Percentiles rank a stretch among this genome's conserved stretches.
These are phyloP conservation scores for Dissostichus mawsoni DNA, from an alignment of 2,113 vertebrate genomes.

Conservation along the genomic window DNA sequence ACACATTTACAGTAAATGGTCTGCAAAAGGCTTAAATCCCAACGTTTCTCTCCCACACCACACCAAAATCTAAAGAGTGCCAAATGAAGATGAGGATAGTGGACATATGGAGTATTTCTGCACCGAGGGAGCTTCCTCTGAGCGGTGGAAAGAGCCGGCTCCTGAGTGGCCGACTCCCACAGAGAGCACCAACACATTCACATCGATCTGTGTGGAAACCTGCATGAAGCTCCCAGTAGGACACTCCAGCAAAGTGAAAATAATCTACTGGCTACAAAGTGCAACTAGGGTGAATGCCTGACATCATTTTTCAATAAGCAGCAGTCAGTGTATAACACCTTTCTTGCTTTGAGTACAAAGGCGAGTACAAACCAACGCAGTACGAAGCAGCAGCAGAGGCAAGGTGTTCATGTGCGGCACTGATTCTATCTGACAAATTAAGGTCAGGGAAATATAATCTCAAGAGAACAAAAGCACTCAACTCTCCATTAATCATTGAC, in stretches of 20 bases:
- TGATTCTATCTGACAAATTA: constrained; percentile 36
- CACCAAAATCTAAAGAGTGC: background rate
- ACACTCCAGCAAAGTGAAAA: constrained; percentile 63
- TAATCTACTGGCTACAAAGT: constrained; percentile 65
- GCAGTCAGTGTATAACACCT: constrained; percentile 46
- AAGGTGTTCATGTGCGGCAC: constrained; percentile 31
- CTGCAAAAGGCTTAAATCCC: too few species aligned
- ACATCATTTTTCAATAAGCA: constrained; percentile 61
- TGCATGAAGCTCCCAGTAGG: constrained; percentile 66
- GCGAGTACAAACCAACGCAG: background rate
- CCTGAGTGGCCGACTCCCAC: constrained; percentile 48
- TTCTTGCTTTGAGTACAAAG: constrained; percentile 18
- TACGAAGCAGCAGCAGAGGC: constrained; percentile 1
- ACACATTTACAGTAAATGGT: too few species aligned
- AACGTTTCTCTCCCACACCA: too few species aligned
- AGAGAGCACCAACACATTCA: constrained; percentile 66
- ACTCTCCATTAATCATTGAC: constrained; percentile 48
- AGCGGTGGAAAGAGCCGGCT: constrained; percentile 45
- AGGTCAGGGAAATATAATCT: constrained; percentile 31
- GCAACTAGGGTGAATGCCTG: constrained; percentile 45
- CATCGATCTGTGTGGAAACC: constrained; percentile 71
- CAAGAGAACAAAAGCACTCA: constrained; percentile 40
- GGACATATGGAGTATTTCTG: background rate
- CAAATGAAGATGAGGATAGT: background rate
- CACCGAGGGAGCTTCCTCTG: constrained; percentile 12